These are phyloP conservation scores for Sparidentex hasta DNA, from an alignment of 2,797 vertebrate genomes.

Conservation along the genomic window DNA sequence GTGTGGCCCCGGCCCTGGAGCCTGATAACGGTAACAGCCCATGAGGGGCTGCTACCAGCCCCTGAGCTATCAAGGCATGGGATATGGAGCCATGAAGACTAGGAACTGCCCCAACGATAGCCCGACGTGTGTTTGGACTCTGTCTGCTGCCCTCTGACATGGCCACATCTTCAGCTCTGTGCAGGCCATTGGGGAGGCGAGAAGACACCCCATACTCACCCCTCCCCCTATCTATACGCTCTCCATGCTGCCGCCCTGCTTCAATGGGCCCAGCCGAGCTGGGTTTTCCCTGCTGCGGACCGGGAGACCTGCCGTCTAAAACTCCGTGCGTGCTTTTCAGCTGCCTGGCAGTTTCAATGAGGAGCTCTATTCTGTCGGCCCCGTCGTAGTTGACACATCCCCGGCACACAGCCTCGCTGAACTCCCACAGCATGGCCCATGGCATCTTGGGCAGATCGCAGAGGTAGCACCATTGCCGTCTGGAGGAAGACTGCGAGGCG, in stretches of 20 bases:
- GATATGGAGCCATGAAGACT: conserved; percentile 76
- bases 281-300: conserved; percentile 87
- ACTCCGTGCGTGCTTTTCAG: conserved; percentile 92
- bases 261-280: conserved; percentile 78
- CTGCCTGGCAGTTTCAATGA: conserved; percentile 92
- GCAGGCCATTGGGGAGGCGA: conserved; percentile 90
- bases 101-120: conserved; percentile 85
- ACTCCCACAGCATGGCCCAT: conserved; percentile 96
- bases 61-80: conserved; percentile 87
- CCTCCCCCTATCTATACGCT: conserved; percentile 81
- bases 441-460: conserved; percentile 95
- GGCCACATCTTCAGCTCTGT: conserved; percentile 85
- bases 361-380: conserved; percentile 91
- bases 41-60: conserved; percentile 84
- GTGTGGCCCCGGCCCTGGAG: conserved; percentile 75
- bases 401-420: conserved; percentile 93
- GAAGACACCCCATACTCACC: conserved; percentile 88
- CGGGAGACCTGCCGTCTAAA: conserved; percentile 90
- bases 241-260: conserved; percentile 82
- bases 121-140: conserved; percentile 87
- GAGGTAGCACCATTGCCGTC: conserved; percentile 94
- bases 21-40: conserved; percentile 86
- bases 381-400: conserved; percentile 96
- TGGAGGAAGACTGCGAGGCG: conserved; percentile 89
- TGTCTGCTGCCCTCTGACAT: conserved; percentile 87